Conservation (phyloP, 1,140 invertebrate genomes). For the Ceratina japonica region DNA sequence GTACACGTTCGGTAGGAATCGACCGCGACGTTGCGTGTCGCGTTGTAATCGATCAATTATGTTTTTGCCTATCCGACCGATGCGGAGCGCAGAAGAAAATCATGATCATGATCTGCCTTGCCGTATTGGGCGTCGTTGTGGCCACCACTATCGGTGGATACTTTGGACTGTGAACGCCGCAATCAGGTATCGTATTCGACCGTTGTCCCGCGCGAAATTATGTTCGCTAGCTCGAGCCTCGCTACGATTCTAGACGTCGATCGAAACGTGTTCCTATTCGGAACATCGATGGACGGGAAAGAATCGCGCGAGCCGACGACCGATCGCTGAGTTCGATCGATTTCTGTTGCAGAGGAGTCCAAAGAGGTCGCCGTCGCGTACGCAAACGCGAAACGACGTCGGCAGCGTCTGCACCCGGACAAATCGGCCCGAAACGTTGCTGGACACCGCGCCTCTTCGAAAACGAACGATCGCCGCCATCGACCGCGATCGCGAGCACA, state of each 20-base stretch:
- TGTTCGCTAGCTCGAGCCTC: no score
- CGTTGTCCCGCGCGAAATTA: background rate
- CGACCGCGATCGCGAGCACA: background rate
- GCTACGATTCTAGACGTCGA: no score
- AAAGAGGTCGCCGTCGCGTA: constrained; percentile 58
- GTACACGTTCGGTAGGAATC: constrained; percentile 8
- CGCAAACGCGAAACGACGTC: constrained; percentile 57
- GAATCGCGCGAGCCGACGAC: background rate
- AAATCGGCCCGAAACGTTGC: constrained; percentile 63
- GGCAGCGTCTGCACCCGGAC: constrained; percentile 62
- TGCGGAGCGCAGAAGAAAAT: constrained; percentile 97
- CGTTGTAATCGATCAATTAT: constrained; percentile 56
- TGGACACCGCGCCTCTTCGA: constrained; percentile 35
- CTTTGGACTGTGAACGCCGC: constrained; percentile 80
- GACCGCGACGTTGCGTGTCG: background rate
- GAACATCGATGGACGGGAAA: no score
- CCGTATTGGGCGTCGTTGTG: constrained; percentile 92
- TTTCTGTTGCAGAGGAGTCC: constrained; percentile 56
- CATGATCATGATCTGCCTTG: constrained; percentile 98
- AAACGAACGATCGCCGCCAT: constrained; percentile 53
- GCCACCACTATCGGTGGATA: constrained; percentile 87
- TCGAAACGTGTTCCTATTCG: no score
- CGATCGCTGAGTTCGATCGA: background rate
- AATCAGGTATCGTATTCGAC: constrained; percentile 66
- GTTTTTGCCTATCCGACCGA: constrained; percentile 72